phyloP scores from a whole-genome alignment of 2,113 vertebrate species.

The Osmerus eperlanus region DNA sequence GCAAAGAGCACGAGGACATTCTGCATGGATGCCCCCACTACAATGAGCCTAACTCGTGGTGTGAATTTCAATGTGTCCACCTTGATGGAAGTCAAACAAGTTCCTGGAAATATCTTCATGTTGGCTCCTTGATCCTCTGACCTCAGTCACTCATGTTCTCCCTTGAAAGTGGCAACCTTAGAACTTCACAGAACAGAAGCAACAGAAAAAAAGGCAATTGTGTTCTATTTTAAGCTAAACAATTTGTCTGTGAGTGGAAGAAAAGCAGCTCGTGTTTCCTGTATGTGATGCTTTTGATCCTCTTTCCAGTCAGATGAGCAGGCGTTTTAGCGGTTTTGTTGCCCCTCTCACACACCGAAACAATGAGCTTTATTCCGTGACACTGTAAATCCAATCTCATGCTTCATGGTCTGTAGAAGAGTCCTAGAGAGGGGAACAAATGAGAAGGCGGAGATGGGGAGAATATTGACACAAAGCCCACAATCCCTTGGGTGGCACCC shows the following conservation, averaged over 20 bases:
- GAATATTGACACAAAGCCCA: conserved; percentile 65
- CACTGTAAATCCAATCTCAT: conserved; percentile 72
- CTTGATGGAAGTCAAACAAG: conserved; percentile 29
- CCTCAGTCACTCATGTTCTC: conserved; percentile 41
- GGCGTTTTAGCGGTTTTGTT: conserved; percentile 49
- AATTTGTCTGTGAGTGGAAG: conserved; percentile 11
- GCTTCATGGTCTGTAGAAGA: conserved; percentile 62
- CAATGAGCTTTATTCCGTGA: conserved; percentile 71
- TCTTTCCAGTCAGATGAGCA: conserved; percentile 50
- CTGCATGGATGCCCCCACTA: conserved; percentile 34
- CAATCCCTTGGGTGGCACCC: conserved; percentile 46
- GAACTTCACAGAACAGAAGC: conserved; percentile 18
- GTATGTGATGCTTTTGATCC: conserved; percentile 50
- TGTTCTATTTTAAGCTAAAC: conserved; percentile 14
- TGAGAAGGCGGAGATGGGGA: conserved; percentile 37
- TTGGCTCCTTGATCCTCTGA: conserved; percentile 33
- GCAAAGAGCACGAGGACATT: conserved; percentile 35
- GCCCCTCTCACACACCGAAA: conserved; percentile 53
- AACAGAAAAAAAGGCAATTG: conserved; percentile 9
- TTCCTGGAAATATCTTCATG: conserved; percentile 30
- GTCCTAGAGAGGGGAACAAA: conserved; percentile 40
- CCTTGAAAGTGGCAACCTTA: conserved; percentile 15
- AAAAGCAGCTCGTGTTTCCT: conserved; percentile 23
- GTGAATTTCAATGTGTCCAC: conserved; percentile 33
- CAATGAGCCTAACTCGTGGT: conserved; percentile 29